Evolutionary conservation across 2,888 invertebrate species (phyloP).

Genomic region (Hedya salicella): DNA sequence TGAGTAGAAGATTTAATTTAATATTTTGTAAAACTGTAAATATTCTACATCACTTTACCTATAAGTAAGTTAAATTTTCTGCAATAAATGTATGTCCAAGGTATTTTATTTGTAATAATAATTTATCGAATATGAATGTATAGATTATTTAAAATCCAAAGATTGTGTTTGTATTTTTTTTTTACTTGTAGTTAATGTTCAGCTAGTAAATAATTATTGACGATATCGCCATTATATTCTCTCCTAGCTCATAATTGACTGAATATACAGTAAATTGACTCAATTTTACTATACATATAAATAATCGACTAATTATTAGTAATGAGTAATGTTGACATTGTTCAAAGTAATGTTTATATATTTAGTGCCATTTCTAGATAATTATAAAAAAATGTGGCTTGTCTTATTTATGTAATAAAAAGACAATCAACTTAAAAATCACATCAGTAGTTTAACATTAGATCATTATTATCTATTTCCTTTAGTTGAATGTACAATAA

Average conservation of each 20-base stretch:
- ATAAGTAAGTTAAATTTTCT: constrained; percentile 2
- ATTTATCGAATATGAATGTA: constrained; percentile 7
- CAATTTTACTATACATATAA: not conserved
- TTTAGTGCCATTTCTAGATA: constrained; percentile 4
- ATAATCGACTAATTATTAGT: not conserved
- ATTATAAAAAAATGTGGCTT: constrained; percentile 12
- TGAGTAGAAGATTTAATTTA: not conserved
- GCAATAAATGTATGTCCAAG: constrained; percentile 11
- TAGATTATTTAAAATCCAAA: constrained; percentile 28
- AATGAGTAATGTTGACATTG: not conserved
- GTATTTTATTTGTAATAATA: constrained; percentile 17
- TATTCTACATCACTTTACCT: constrained; percentile 26
- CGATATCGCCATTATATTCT: not conserved
- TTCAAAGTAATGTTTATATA: not conserved
- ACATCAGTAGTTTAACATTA: not conserved
- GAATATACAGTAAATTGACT: not conserved
- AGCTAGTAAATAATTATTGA: not conserved
- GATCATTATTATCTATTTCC: not conserved
- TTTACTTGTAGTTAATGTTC: not conserved
- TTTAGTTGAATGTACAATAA: constrained; percentile 17
- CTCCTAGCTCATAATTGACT: not conserved
- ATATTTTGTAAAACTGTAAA: constrained; percentile 24
- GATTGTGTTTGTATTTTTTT: constrained; percentile 17
- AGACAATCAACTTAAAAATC: constrained; percentile 3
- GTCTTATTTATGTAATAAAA: not conserved